phyloP scores from a whole-genome alignment of 2,113 vertebrate species.

The Dipodomys merriami region DNA sequence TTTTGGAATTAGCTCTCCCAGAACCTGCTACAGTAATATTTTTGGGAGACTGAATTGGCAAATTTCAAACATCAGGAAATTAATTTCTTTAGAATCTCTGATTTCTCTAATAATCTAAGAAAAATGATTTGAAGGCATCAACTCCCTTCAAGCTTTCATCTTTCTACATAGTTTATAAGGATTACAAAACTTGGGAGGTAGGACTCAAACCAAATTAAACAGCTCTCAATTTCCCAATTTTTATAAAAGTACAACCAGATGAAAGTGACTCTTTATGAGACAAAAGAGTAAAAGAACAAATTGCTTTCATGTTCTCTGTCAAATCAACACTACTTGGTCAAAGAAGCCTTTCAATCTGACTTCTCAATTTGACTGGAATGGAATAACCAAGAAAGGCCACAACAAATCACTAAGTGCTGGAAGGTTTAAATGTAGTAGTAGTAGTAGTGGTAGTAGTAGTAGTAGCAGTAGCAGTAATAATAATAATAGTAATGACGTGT shows the following conservation, averaged over 20 bases:
- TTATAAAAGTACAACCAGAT: slow-evolving; percentile 16
- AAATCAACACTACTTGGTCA: neutral
- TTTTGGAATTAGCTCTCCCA: neutral
- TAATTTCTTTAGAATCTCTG: slow-evolving; percentile 8
- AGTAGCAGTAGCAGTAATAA: neutral
- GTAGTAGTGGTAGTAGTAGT: neutral
- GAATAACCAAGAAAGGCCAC: neutral
- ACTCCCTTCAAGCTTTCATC: neutral
- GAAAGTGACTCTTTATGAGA: neutral
- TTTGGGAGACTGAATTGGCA: slow-evolving; percentile 2
- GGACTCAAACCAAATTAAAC: neutral
- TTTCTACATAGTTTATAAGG: neutral
- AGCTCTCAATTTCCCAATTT: neutral
- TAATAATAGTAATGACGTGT: neutral
- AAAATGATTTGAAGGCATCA: neutral
- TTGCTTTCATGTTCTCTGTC: neutral
- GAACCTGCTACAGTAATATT: neutral
- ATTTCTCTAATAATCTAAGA: neutral
- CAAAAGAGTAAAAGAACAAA: neutral
- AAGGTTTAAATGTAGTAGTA: neutral
- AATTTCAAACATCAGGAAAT: slow-evolving; percentile 39
- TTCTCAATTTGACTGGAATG: neutral
- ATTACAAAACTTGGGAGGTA: neutral
- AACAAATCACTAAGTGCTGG: fast-evolving
- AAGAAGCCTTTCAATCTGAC: neutral